These are phyloP conservation scores for Nematolebias whitei DNA, from an alignment of 2,113 vertebrate species.

Conservation along the genomic window DNA sequence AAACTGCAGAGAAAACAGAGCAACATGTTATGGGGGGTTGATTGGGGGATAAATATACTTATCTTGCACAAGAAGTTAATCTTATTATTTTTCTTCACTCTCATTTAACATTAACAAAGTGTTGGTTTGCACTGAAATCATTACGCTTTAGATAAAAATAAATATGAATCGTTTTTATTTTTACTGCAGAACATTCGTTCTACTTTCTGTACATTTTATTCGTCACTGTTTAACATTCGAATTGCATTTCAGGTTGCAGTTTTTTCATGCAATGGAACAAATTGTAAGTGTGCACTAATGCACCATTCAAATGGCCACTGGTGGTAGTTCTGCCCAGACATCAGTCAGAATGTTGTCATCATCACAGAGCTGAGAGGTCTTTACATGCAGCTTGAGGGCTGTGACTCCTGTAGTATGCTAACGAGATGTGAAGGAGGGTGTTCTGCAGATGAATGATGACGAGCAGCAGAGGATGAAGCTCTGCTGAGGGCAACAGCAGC, in stretches of 20 bases:
- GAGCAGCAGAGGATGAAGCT: conserved; percentile 53
- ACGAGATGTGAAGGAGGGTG: conserved; percentile 47
- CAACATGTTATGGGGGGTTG: too few species aligned
- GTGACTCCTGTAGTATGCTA: conserved; percentile 47
- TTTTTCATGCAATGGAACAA: background rate
- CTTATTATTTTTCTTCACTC: too few species aligned
- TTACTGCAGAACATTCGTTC: background rate
- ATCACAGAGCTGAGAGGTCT: conserved; percentile 24
- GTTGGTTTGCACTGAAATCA: too few species aligned
- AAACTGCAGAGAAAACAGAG: too few species aligned
- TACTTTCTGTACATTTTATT: background rate
- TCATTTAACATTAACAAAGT: too few species aligned
- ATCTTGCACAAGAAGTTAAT: too few species aligned
- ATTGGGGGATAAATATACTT: too few species aligned
- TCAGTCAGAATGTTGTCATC: conserved; percentile 24
- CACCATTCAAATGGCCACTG: conserved; percentile 11
- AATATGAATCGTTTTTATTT: background rate
- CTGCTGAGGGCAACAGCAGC: conserved; percentile 28
- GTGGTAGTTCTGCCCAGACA: conserved; percentile 13
- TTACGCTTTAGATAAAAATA: too few species aligned
- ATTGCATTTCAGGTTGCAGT: background rate
- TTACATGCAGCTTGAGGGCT: conserved; percentile 22
- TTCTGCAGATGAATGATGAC: conserved; percentile 49
- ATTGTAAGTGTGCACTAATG: background rate
- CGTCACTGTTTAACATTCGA: conserved; percentile 1